Conservation (phyloP, 1,140 invertebrate species). For the Hypsibius dujardini region DNA sequence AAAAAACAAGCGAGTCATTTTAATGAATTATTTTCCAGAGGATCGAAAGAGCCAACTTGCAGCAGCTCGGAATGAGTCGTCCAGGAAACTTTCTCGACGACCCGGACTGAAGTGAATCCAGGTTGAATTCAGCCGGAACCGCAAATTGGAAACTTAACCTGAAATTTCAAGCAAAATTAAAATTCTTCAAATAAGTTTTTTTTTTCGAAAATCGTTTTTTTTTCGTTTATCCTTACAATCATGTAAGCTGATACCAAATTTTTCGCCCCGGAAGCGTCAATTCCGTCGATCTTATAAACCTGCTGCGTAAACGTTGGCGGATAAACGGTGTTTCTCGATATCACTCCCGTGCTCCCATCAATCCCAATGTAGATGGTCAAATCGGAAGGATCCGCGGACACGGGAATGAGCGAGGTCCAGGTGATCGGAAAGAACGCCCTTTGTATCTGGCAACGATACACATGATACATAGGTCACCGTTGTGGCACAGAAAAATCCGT, state of each 20-base stretch:
- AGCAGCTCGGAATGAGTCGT: neutral
- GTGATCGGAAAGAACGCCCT: too few relatives aligned
- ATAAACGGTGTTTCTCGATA: neutral
- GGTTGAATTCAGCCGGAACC: too few relatives aligned
- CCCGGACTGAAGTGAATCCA: too few relatives aligned
- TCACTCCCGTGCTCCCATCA: neutral
- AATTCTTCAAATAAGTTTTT: neutral
- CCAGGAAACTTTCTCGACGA: neutral
- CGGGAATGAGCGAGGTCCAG: too few relatives aligned
- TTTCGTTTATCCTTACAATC: neutral
- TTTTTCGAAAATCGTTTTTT: neutral
- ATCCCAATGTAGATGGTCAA: neutral
- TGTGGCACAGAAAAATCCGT: too few relatives aligned
- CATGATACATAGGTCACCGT: too few relatives aligned
- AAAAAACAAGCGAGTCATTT: neutral
- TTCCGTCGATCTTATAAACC: slow-evolving; percentile 5
- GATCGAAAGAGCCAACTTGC: neutral
- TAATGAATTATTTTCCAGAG: neutral
- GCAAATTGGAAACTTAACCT: too few relatives aligned
- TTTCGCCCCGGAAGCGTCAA: neutral
- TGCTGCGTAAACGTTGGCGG: slow-evolving; percentile 4
- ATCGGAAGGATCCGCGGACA: too few relatives aligned
- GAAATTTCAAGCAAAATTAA: too few relatives aligned
- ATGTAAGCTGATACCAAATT: neutral
- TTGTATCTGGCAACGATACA: too few relatives aligned